Conservation (phyloP, 1,140 invertebrate genomes). For the Oncopodura yosiiana region DNA sequence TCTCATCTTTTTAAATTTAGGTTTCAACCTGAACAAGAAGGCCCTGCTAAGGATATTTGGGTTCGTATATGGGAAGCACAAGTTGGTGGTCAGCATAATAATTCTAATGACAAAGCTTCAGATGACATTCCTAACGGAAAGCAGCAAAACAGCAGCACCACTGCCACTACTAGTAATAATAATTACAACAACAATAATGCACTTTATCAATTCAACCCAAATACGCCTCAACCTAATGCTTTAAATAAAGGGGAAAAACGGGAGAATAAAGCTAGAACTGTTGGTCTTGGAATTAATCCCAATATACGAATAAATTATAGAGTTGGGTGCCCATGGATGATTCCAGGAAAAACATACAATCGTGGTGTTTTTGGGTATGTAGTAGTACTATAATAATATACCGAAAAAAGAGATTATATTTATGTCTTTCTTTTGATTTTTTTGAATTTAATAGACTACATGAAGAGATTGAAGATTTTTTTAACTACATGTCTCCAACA, state of each 20-base stretch:
- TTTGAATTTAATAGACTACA: conserved; percentile 82
- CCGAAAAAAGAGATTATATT: too few species aligned
- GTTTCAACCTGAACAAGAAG: conserved; percentile 93
- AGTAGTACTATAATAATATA: too few species aligned
- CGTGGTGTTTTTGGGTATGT: conserved; percentile 65
- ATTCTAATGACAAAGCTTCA: conserved; percentile 24
- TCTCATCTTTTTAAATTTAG: too few species aligned
- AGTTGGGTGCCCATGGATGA: conserved; percentile 78
- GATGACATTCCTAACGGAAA: too few species aligned
- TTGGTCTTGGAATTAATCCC: conserved; percentile 68
- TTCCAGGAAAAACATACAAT: conserved; percentile 45
- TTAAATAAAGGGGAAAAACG: conserved; percentile 21
- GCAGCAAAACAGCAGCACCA: too few species aligned
- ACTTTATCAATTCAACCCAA: too few species aligned
- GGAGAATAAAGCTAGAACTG: conserved; percentile 80
- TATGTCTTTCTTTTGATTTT: conserved; percentile 1
- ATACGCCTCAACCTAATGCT: conserved; percentile 4
- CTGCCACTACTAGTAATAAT: too few species aligned
- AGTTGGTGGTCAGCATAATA: too few species aligned
- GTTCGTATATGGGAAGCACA: conserved; percentile 74
- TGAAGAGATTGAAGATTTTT: conserved; percentile 95
- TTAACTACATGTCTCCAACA: conserved; percentile 82
- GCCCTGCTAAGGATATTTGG: conserved; percentile 86
- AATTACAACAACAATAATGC: too few species aligned
- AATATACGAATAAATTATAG: conserved; percentile 43